Percentiles rank a stretch among this genome's conserved stretches.
phyloP scores from a whole-genome alignment of 2,113 vertebrate genomes.

The Sinocyclocheilus rhinocerous region DNA sequence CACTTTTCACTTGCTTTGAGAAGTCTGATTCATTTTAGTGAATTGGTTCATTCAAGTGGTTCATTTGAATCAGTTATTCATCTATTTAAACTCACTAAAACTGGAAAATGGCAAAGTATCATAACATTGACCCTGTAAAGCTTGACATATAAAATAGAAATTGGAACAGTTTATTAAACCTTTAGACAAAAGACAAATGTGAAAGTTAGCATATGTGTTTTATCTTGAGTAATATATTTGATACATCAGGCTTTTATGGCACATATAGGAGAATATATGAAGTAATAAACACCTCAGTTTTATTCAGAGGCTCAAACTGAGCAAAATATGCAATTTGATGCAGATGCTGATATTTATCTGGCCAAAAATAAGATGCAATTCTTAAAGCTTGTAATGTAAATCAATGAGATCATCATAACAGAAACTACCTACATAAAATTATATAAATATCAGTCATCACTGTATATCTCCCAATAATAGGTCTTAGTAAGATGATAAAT shows the following conservation, averaged over 20 bases:
- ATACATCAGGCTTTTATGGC: background rate
- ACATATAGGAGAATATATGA: background rate
- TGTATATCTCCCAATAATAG: background rate
- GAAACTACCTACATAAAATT: background rate
- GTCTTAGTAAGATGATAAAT: background rate
- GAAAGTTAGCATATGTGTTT: too few species aligned
- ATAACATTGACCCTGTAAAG: background rate
- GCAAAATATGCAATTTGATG: too few species aligned
- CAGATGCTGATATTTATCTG: background rate
- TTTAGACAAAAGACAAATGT: too few species aligned
- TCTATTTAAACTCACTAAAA: background rate
- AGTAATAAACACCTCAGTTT: too few species aligned
- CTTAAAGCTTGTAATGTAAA: background rate
- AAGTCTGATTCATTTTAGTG: background rate
- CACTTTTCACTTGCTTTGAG: background rate
- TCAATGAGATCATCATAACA: background rate
- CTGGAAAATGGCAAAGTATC: background rate
- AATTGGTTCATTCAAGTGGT: background rate
- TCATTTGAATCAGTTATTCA: background rate
- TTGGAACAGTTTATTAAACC: too few species aligned
- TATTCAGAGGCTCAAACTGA: too few species aligned
- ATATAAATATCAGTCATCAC: background rate
- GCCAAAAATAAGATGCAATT: background rate
- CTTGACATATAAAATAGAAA: too few species aligned
- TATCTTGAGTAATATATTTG: too few species aligned